Evolutionary conservation across 2,888 invertebrate species (phyloP).

Genomic region (Rhingia rostrata): DNA sequence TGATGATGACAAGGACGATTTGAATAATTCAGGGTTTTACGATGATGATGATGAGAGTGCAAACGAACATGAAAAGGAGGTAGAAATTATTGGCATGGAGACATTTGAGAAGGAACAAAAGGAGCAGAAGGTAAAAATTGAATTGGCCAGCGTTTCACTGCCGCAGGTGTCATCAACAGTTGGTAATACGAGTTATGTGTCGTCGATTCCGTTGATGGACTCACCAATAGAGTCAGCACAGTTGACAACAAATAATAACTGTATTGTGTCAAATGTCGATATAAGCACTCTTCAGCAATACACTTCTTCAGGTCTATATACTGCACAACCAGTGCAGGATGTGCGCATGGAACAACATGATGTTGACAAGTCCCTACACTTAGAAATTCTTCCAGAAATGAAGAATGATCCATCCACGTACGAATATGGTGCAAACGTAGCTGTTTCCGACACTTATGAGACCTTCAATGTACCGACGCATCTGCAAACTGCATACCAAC

Average conservation of each 20-base stretch:
- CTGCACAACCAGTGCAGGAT: conserved; percentile 25
- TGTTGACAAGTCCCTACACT: conserved; percentile 33
- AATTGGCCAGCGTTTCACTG: conserved; percentile 45
- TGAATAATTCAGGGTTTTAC: conserved; percentile 44
- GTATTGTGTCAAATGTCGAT: not conserved
- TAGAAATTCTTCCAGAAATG: conserved; percentile 56
- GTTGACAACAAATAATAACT: not conserved
- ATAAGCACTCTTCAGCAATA: conserved; percentile 46
- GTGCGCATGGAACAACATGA: conserved; percentile 12
- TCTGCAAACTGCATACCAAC: conserved; percentile 19
- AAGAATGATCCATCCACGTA: conserved; percentile 51
- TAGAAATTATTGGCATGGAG: conserved; percentile 65
- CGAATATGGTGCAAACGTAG: conserved; percentile 25
- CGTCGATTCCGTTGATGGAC: not conserved
- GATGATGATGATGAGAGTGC: conserved; percentile 32
- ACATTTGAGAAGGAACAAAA: conserved; percentile 64
- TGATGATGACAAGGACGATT: conserved; percentile 49
- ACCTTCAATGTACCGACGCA: conserved; percentile 12
- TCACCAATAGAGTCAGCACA: conserved; percentile 22
- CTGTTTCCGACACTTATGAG: not conserved
- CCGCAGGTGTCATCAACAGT: conserved; percentile 29
- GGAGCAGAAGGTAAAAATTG: conserved; percentile 57
- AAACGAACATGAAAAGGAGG: conserved; percentile 32
- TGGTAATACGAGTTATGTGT: not conserved
- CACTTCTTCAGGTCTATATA: conserved; percentile 13